Evolutionary conservation across 2,113 vertebrate species (phyloP).

Genomic region (Atlantisia rogersi): DNA sequence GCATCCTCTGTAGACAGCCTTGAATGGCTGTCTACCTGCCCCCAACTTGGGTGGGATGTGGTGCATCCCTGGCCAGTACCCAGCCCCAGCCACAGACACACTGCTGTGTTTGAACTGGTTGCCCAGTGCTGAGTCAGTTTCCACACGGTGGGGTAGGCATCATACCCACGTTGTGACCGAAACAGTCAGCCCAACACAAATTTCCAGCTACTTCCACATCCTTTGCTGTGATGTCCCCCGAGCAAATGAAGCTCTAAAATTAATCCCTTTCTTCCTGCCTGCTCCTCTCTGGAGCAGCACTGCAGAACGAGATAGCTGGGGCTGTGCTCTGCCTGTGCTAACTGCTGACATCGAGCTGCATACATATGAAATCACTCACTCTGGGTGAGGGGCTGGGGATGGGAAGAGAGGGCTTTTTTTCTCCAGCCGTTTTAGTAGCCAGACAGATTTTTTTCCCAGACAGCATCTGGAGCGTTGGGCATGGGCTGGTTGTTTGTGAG

Average conservation of each 20-base stretch:
- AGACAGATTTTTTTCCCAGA: not conserved
- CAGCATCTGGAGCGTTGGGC: not conserved
- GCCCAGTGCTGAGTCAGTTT: accelerated
- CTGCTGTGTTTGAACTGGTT: not conserved
- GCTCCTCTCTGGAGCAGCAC: not conserved
- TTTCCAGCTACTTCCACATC: not conserved
- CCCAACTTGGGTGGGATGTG: accelerated
- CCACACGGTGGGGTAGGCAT: accelerated
- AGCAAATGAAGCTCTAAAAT: not conserved
- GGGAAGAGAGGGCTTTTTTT: not conserved
- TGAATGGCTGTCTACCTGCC: accelerated
- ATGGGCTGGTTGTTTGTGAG: not conserved
- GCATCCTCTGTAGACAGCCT: not conserved
- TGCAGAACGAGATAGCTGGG: accelerated
- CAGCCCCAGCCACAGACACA: accelerated
- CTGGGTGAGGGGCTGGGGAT: not conserved
- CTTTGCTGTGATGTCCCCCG: not conserved
- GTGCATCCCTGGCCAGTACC: not conserved
- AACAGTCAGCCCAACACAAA: not conserved
- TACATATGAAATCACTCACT: not conserved
- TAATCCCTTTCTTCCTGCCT: not conserved
- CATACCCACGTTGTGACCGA: accelerated
- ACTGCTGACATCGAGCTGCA: too few species aligned
- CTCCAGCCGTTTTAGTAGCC: not conserved
- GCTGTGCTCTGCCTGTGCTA: not conserved